Base-by-base conservation (phyloP, 2,888 invertebrate genomes). In the Embidobia sp. region DNA sequence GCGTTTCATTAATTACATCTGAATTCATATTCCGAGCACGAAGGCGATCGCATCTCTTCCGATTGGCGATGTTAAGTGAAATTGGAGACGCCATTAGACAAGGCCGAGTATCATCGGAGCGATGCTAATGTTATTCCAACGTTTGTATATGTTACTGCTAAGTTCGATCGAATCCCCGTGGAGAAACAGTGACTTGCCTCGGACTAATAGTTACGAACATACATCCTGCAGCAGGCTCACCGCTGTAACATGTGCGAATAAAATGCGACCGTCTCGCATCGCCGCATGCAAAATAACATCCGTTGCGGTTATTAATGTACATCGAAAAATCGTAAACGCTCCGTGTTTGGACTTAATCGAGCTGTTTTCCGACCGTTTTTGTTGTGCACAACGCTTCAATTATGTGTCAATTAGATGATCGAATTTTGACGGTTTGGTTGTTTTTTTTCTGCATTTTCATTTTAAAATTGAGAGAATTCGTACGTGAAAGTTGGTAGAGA, bases 281-380 rank as follows among this genome's bases (percentile, higher is more conserved):
- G 59, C 18, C 63, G 76, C 69, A 53, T 64, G 69, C 64, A 70
- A 69, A 75, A 69, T 64, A 69, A 72, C 70, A 70, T 77, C 76
- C 76, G 76, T 72, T 57, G 70, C 49, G 16, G 69, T 75, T 69
- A 75, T 75, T 75, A 75, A 75, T 75, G 75, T 63, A 63, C 59
- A 11, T 46, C 70, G 42, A 48, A 70, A 70, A 70, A 75, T 67
- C 49, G 67, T 63, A 69, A 76, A 63, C 19, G 49, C 37, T 67
- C 18, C 13, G n/a, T 55, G 40, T 55, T 61, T 46, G 35, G 8
- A 37, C 37, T 66, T 49, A 66, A 59, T 74, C 51, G 46, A 66
- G 15, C 53, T 26, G 13, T 29, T 66, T 64, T 63, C 55, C 35
- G 61, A 29, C 27, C 11, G 4, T 8, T 59, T 53, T 57, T 59